Percentiles rank a stretch among this genome's conserved stretches.
Conservation (phyloP, 2,113 vertebrate species). For the Ictalurus punctatus region DNA sequence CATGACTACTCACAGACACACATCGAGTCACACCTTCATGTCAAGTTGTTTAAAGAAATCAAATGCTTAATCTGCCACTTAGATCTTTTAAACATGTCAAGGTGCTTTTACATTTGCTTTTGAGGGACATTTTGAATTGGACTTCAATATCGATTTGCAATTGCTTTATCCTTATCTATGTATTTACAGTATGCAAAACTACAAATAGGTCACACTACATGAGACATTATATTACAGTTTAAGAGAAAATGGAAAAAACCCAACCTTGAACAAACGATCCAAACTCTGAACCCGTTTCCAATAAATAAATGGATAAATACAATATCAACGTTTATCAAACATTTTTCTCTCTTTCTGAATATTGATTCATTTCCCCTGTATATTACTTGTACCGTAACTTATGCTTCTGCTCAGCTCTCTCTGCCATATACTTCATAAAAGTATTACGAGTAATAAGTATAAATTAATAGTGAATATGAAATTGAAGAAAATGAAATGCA, state of each 20-base stretch:
- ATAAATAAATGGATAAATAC: not conserved
- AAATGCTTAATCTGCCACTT: not conserved
- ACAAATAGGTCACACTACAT: constrained; percentile 1
- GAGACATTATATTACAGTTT: constrained; percentile 10
- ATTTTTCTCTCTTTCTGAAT: not conserved
- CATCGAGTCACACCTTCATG: not conserved
- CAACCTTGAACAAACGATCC: not conserved
- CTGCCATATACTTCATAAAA: not conserved
- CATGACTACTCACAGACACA: not conserved
- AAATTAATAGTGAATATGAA: not conserved
- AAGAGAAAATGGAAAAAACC: not conserved
- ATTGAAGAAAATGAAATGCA: not conserved
- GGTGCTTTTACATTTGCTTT: too few species aligned
- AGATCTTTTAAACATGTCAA: not conserved
- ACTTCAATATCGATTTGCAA: constrained; percentile 27
- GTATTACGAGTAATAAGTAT: not conserved
- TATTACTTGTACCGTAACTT: not conserved
- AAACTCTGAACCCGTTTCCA: not conserved
- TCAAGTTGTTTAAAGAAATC: not conserved
- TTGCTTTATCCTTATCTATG: constrained; percentile 16
- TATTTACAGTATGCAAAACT: constrained; percentile 13
- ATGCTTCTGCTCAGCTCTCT: not conserved
- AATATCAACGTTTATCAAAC: not conserved
- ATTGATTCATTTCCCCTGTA: not conserved
- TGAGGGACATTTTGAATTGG: not conserved